Conservation (phyloP, 2,888 invertebrate genomes). For the Parnassius smintheus region DNA sequence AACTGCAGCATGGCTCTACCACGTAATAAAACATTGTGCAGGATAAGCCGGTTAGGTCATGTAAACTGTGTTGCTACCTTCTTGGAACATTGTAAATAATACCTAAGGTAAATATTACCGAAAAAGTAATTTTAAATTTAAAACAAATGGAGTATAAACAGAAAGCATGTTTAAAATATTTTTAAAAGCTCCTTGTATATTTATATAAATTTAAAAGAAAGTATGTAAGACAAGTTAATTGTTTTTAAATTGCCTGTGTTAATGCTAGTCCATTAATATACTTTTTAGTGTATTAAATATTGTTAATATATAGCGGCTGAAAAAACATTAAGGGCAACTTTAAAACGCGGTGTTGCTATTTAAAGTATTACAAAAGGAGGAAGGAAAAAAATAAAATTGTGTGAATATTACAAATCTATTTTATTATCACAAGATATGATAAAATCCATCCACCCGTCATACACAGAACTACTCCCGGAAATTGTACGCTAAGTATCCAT, state of each 20-base stretch:
- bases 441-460: conserved; percentile 29
- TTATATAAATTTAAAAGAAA: conserved; percentile 4
- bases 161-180: not conserved
- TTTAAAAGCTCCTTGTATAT: not conserved
- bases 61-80: not conserved
- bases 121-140: conserved; percentile 7
- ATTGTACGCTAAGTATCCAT: conserved; percentile 2
- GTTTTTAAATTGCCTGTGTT: conserved; percentile 10
- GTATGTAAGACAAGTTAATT: not conserved
- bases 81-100: not conserved
- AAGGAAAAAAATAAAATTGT: conserved; percentile 28
- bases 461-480: conserved; percentile 9
- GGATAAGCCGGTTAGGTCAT: too few species aligned
- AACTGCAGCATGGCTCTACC: too few species aligned
- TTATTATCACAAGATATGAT: conserved; percentile 43
- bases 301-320: conserved; percentile 11
- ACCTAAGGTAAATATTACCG: not conserved
- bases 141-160: conserved; percentile 9
- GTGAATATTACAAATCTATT: conserved; percentile 34
- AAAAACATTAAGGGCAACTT: conserved; percentile 8
- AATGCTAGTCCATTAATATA: conserved; percentile 16
- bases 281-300: conserved; percentile 11
- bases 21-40: too few species aligned
- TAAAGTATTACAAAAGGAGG: conserved; percentile 5
- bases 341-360: not conserved